Percentiles rank a stretch among this genome's conserved stretches.
These are phyloP conservation scores for Otolemur garnettii DNA, from an alignment of 2,113 vertebrate genomes.

Conservation along the genomic window DNA sequence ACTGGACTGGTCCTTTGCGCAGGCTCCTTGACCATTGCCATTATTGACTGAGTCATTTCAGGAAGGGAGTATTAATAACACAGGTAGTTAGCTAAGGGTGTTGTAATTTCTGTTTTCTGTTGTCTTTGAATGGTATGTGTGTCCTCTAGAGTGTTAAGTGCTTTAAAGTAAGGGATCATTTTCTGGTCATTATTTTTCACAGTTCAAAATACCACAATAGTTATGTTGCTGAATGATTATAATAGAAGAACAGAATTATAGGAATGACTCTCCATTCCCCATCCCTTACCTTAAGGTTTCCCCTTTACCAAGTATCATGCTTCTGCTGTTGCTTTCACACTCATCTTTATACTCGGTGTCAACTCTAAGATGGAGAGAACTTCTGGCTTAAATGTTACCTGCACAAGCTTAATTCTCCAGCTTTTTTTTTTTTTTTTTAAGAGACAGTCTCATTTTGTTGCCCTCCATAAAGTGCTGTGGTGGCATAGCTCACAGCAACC, in stretches of 20 bases:
- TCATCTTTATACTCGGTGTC: neutral
- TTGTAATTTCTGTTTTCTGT: slow-evolving; percentile 29
- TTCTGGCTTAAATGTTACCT: neutral
- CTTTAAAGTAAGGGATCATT: neutral
- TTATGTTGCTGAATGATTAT: neutral
- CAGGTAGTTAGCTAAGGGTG: neutral
- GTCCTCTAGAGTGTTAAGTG: neutral
- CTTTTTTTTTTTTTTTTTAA: neutral
- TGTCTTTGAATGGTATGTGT: neutral
- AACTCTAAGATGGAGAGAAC: neutral
- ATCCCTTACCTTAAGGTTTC: neutral
- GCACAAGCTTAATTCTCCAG: neutral
- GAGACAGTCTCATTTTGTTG: too few species aligned
- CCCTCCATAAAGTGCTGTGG: too few species aligned
- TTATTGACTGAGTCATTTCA: neutral
- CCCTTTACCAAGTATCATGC: neutral
- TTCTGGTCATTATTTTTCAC: slow-evolving; percentile 10
- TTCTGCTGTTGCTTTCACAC: neutral
- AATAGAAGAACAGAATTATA: neutral
- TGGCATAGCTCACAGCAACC: too few species aligned
- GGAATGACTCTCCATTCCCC: neutral
- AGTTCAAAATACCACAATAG: neutral
- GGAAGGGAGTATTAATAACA: neutral
- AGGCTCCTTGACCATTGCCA: neutral
- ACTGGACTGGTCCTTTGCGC: neutral